Evolutionary conservation across 1,140 invertebrate species (phyloP).

Genomic region (Trypoxylus dichotomus): DNA sequence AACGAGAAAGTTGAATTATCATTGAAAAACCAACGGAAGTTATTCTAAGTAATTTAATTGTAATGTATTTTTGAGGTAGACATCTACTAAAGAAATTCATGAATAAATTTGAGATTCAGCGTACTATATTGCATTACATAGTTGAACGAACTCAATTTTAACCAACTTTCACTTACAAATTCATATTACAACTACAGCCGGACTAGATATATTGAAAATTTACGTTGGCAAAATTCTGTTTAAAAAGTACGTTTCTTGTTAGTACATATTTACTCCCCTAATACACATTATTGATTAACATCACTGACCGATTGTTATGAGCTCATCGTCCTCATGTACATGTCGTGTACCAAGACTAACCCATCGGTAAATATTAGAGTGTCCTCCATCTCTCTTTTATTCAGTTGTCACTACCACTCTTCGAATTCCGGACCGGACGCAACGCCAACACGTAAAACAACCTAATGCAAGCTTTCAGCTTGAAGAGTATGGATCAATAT

Average conservation of each 20-base stretch:
- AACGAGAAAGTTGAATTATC: no score
- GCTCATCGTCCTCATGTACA: not conserved
- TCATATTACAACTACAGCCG: not conserved
- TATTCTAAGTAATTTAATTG: no score
- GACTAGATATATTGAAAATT: not conserved
- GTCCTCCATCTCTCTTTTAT: conserved; percentile 15
- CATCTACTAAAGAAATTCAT: no score
- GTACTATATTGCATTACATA: not conserved
- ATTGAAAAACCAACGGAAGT: no score
- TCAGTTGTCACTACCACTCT: conserved; percentile 5
- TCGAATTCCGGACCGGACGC: not conserved
- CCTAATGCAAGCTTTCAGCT: conserved; percentile 12
- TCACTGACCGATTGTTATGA: conserved; percentile 5
- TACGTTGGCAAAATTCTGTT: not conserved
- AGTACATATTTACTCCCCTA: not conserved
- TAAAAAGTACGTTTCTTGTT: not conserved
- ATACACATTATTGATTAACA: not conserved
- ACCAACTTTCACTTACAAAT: not conserved
- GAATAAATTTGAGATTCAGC: not conserved
- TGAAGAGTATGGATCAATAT: conserved; percentile 14
- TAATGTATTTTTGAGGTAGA: no score
- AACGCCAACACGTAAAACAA: conserved; percentile 1
- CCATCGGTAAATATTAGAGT: conserved; percentile 9
- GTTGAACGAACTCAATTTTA: not conserved
- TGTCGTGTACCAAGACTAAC: conserved; percentile 5